Conservation (phyloP, 2,888 invertebrate genomes). For the Itoplectis maculator region DNA sequence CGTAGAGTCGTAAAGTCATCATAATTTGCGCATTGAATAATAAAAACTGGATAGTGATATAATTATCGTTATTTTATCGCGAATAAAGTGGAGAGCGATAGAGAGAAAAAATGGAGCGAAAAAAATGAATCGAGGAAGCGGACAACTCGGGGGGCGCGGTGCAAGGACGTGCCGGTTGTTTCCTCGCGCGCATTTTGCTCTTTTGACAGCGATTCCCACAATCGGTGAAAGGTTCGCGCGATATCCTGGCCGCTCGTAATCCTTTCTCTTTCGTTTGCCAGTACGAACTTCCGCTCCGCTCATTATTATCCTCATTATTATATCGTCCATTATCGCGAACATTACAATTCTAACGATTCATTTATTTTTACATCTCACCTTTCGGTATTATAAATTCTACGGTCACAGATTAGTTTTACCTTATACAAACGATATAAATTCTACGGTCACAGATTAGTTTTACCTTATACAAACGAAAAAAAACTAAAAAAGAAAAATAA, state of each 20-base stretch:
- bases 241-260: conserved; percentile 44
- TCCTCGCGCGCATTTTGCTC: conserved; percentile 35
- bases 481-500: neutral
- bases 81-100: conserved; percentile 3
- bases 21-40: conserved; percentile 23
- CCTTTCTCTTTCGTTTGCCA: conserved; percentile 61
- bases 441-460: neutral
- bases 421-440: neutral
- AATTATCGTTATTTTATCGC: neutral
- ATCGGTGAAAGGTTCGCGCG: conserved; percentile 63
- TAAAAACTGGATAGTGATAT: conserved; percentile 20
- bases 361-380: neutral
- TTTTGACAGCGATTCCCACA: conserved; percentile 57
- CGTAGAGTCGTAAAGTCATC: conserved; percentile 16
- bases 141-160: conserved; percentile 6
- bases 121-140: conserved; percentile 11
- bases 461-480: neutral
- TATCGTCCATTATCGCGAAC: neutral
- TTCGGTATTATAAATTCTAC: neutral
- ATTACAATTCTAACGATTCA: neutral
- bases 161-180: conserved; percentile 58
- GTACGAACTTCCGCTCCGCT: conserved; percentile 20
- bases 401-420: neutral
- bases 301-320: conserved; percentile 36
- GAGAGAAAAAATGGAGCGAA: neutral